Conservation (phyloP, 2,113 vertebrate species). For the Melanerpes aurifrons region DNA sequence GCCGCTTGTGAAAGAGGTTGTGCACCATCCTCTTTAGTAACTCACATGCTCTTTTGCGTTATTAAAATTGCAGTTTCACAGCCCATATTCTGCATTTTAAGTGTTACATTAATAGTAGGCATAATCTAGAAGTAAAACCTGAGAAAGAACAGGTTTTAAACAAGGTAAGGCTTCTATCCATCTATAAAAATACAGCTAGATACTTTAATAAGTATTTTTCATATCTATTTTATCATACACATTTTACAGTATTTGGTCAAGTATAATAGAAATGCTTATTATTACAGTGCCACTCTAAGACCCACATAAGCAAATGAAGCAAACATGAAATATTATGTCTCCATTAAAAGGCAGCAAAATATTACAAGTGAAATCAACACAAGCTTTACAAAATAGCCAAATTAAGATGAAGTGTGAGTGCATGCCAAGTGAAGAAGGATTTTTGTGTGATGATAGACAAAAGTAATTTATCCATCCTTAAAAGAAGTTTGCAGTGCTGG, state of each 20-base stretch:
- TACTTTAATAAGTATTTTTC: not conserved
- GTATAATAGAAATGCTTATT: not conserved
- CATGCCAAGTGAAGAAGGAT: conserved; percentile 28
- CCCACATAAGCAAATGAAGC: not conserved
- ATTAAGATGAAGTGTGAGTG: conserved; percentile 6
- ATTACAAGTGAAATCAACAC: conserved; percentile 37
- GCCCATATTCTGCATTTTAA: not conserved
- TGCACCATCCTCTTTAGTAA: not conserved
- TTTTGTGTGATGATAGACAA: not conserved
- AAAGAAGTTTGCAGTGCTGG: conserved; percentile 15
- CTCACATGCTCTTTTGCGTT: not conserved
- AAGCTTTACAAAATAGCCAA: conserved; percentile 17
- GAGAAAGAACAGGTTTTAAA: not conserved
- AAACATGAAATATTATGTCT: conserved; percentile 19
- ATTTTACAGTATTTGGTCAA: not conserved
- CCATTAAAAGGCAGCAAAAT: conserved; percentile 39
- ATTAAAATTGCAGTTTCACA: not conserved
- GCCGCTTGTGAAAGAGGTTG: not conserved
- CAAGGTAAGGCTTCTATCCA: not conserved
- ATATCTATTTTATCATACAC: not conserved
- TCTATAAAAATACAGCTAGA: not conserved
- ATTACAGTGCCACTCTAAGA: not conserved
- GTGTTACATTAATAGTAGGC: not conserved
- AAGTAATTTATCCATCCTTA: conserved; percentile 7
- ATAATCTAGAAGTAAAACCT: not conserved